Evolutionary conservation across 2,888 invertebrate genomes (phyloP).

Genomic region (Caenorhabditis plicata): DNA sequence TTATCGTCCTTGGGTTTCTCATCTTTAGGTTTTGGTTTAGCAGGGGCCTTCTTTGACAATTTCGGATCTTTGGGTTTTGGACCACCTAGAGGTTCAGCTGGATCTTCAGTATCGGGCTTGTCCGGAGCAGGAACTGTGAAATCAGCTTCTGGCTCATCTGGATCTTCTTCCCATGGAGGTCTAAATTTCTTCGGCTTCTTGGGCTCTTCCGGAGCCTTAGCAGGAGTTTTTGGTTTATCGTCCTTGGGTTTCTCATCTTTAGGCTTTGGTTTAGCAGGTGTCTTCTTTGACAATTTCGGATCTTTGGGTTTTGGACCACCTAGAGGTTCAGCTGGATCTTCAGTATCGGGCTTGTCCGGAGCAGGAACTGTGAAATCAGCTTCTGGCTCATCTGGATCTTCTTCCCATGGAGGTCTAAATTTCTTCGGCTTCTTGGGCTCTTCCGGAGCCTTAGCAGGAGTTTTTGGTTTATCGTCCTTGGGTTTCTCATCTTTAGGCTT

Average conservation of each 20-base stretch:
- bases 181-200: conserved; percentile 22
- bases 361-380: conserved; percentile 29
- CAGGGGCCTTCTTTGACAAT: conserved; percentile 16
- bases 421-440: conserved; percentile 14
- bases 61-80: conserved; percentile 25
- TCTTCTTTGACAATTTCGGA: conserved; percentile 25
- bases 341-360: conserved; percentile 11
- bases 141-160: conserved; percentile 35
- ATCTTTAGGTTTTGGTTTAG: conserved; percentile 17
- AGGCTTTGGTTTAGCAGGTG: conserved; percentile 8
- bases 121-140: conserved; percentile 23
- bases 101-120: conserved; percentile 25
- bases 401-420: conserved; percentile 13
- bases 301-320: conserved; percentile 11
- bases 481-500: conserved; percentile 1
- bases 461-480: not conserved
- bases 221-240: conserved; percentile 3
- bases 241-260: conserved; percentile 8
- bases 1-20: conserved; percentile 7
- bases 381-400: conserved; percentile 6
- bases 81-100: conserved; percentile 12
- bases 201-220: conserved; percentile 9
- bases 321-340: conserved; percentile 9
- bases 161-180: conserved; percentile 28
- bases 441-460: conserved; percentile 1